Evolutionary conservation across 1,140 invertebrate species (phyloP).

Genomic region (Drosophila ananassae): DNA sequence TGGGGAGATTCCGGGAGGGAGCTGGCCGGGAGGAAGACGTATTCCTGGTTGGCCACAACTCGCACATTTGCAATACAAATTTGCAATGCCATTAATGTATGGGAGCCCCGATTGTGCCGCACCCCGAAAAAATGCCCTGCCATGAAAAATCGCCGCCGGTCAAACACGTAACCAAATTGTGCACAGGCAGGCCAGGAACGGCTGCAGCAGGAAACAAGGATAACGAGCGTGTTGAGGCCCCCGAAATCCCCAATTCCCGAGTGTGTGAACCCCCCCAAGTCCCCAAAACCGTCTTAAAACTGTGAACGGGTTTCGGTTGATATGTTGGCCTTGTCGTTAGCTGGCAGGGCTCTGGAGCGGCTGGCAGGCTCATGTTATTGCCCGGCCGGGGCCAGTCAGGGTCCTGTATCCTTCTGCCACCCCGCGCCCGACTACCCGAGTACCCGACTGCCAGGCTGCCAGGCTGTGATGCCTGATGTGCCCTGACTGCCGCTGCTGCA

Average conservation of each 20-base stretch:
- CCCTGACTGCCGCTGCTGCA: slow-evolving; percentile 51
- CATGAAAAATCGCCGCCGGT: slow-evolving; percentile 79
- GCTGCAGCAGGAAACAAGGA: slow-evolving; percentile 78
- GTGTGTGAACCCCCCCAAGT: neutral
- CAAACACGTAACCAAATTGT: slow-evolving; percentile 82
- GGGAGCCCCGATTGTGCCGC: slow-evolving; percentile 16
- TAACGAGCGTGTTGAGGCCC: slow-evolving; percentile 81
- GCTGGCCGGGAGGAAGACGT: slow-evolving; percentile 18
- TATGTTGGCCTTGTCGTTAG: slow-evolving; percentile 59
- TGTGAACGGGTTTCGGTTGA: slow-evolving; percentile 60
- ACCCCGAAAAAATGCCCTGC: slow-evolving; percentile 50
- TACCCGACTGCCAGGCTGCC: neutral
- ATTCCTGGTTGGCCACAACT: slow-evolving; percentile 34
- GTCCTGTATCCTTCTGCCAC: slow-evolving; percentile 2
- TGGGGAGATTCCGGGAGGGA: neutral
- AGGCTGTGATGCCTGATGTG: slow-evolving; percentile 67
- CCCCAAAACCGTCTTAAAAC: slow-evolving; percentile 25
- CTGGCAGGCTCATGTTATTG: slow-evolving; percentile 24
- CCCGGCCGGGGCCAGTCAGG: slow-evolving; percentile 33
- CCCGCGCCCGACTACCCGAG: slow-evolving; percentile 5
- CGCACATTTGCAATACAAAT: slow-evolving; percentile 76
- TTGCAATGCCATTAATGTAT: slow-evolving; percentile 73
- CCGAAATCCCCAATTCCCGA: slow-evolving; percentile 14
- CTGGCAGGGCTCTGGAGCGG: neutral
- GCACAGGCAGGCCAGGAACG: slow-evolving; percentile 35